Evolutionary conservation across 1,140 invertebrate genomes (phyloP), one percentile per base, ranked within the genome.

Genomic region (Drosophila mauritiana): DNA sequence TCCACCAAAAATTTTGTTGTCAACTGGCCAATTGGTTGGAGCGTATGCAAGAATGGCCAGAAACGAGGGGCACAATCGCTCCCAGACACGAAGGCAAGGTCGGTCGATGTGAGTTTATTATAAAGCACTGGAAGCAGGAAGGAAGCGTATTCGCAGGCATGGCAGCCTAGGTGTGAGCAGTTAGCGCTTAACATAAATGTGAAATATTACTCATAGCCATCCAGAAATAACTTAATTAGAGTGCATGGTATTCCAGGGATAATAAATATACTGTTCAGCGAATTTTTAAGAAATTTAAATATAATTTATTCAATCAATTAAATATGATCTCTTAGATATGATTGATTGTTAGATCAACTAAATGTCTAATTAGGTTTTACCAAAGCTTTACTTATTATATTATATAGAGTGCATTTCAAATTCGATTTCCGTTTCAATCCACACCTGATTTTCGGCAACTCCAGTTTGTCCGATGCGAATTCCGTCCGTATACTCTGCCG

Each of bases 1-100:
- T 78, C 77, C 84, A 84, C 84, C 84, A 78, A 89, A 89, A 89
- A 89, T 89, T 89, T 89, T 89, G 84, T 89, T 89, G 84, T 89
- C 84, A 89, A 89, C 84, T 84, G 37, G 84, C 75, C 83, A 86
- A 88, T 86, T 86, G 83, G 83, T 52, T 52, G 25, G 48, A 52
- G 27, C 25, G 22, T 34, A 52, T 52, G 62, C 10, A 36, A 42
- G 12, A 34, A 31, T 6, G 11, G 17, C 55, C 22, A 13, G 34
- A 20, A 37, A 46, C 25, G 48, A 34, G 48, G 59, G n/a, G 22
- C n/a, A 62, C 22, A 51, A 46, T 43, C 17, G 46, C 42, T 49
- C 37, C 64, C 63, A 64, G 62, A 69, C 54, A 67, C 39, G 39
- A 53, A 42, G 62, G 56, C 82, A 86, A 88, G 82, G 80, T 84